Evolutionary conservation across 2,113 vertebrate species (phyloP), one percentile per base, ranked within the genome.

Genomic region (Xenopus laevis): DNA sequence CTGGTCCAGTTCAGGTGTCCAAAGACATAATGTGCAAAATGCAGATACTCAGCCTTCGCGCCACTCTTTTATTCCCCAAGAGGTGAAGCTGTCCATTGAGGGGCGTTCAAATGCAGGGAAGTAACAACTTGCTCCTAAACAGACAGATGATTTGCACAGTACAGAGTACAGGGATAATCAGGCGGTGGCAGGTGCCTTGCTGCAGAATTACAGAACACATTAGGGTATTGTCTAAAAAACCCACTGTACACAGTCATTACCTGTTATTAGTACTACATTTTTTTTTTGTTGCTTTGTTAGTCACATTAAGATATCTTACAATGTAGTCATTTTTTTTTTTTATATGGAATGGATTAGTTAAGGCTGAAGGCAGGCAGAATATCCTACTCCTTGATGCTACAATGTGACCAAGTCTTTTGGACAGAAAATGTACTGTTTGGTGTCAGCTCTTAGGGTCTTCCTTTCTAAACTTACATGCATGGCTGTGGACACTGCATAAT

Each of bases 41-140:
- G 93, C 95, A 74, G 94, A 96, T 82, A 79, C 86, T 8, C 88
- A 83, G 68, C 86, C 89, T 16, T 84, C 91, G 7, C 89, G 96
- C 72, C 97, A 93, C 77, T 96, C 96, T 60, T 99, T 99, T 83
- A 98, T 99, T 87, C 92, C 97, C 81, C 97, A 98, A 86, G 97
- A 99, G 93, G 95, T 99, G 76, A 99, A 99, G 85, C 87, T 99
- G 86, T 99, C 96, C 78, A 99, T 99, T 0, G 97, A 99, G 89
- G 97, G 97, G 78, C 96, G 97, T 81, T 99, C 97, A 7, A 99
- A 98, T 81, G 94, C 97, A 80, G 97, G 97, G 84, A 98, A 98
- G 79, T 99, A 95, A 96, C 52, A 33, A 18, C 10, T 33, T 8
- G 47, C 20, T 20, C 47, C 57, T 52, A 58, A 10, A 79, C 63